These are phyloP conservation scores for Caenorhabditis doughertyi DNA, from an alignment of 2,888 invertebrate species.

Conservation along the genomic window DNA sequence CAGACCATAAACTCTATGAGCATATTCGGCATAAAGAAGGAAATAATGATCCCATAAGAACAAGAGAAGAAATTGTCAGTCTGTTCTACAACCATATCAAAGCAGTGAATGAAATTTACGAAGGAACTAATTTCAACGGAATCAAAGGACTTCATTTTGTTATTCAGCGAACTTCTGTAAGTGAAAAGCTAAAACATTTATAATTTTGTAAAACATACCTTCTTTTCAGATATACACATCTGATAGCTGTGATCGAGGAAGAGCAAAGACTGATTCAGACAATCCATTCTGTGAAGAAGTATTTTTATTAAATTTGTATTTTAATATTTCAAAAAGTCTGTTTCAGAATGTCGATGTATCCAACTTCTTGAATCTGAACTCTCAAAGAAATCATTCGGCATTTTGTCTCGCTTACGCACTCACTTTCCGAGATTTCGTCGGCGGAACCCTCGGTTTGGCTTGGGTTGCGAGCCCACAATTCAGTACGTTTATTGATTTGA, in stretches of 20 bases:
- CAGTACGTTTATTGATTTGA: constrained; percentile 77
- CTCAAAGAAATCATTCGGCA: constrained; percentile 96
- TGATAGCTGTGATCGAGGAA: constrained; percentile 86
- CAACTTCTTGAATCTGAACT: constrained; percentile 98
- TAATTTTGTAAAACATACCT: too few relatives aligned
- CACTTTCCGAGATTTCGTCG: constrained; percentile 96
- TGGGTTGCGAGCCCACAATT: constrained; percentile 97
- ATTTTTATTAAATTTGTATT: neutral
- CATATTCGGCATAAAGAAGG: constrained; percentile 88
- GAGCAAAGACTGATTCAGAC: constrained; percentile 84
- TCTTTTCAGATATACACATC: constrained; percentile 91
- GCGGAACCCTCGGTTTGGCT: constrained; percentile 96
- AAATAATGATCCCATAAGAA: constrained; percentile 84
- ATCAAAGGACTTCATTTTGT: constrained; percentile 97
- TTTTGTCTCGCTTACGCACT: constrained; percentile 99
- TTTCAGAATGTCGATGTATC: constrained; percentile 98
- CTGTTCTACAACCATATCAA: constrained; percentile 98
- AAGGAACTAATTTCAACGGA: constrained; percentile 95
- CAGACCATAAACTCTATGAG: constrained; percentile 97
- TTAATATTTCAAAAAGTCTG: constrained; percentile 87
- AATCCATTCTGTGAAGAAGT: constrained; percentile 82
- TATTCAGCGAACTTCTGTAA: constrained; percentile 91
- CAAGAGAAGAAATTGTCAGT: constrained; percentile 96
- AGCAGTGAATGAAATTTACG: constrained; percentile 97
- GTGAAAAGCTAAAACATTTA: too few relatives aligned